Evolutionary conservation across 2,888 invertebrate species (phyloP), one percentile per base, ranked within the genome.

Genomic region (Lithosia quadra): DNA sequence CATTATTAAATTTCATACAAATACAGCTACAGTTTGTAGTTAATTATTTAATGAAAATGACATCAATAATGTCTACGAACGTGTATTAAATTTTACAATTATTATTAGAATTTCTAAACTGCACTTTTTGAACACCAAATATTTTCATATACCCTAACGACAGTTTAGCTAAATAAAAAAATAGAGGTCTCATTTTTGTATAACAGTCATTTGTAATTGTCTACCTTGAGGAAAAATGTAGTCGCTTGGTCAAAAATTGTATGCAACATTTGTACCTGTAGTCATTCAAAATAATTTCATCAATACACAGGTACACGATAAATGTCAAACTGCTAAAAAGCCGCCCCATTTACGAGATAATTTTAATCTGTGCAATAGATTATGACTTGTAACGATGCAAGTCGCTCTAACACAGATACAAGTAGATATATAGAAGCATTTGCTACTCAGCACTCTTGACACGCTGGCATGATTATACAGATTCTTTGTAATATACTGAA

Each of bases 111-210:
- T 86, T 85, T 87, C 86, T 90, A 89, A 86, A 90, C 89, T 88
- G 90, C 88, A 90, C 86, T 89, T 90, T 85, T 90, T 93, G 93
- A 93, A 94, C 92, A 92, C 93, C 88, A 90, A 93, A 90, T 87
- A 90, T 90, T 88, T 82, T 75, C 83, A 86, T 88, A 83, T 90
- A 92, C 86, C 91, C 92, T 93, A 93, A 91, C 79, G 88, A 91
- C 90, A 91, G 92, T 87, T 92, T 91, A 91, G 92, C 92, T 94
- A 93, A 92, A 88, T 93, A 94, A 94, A 94, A 94, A 94, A 94
- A 94, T 93, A 94, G 92, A 94, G 88, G 90, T 90, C 81, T 85
- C 79, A 84, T 86, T 86, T 89, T 89, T 89, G 86, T 92, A 92
- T 89, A 91, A 90, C 89, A 91, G 90, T 92, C 89, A 86, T 87